phyloP scores from a whole-genome alignment of 2,113 vertebrate species.

The Alethe diademata region DNA sequence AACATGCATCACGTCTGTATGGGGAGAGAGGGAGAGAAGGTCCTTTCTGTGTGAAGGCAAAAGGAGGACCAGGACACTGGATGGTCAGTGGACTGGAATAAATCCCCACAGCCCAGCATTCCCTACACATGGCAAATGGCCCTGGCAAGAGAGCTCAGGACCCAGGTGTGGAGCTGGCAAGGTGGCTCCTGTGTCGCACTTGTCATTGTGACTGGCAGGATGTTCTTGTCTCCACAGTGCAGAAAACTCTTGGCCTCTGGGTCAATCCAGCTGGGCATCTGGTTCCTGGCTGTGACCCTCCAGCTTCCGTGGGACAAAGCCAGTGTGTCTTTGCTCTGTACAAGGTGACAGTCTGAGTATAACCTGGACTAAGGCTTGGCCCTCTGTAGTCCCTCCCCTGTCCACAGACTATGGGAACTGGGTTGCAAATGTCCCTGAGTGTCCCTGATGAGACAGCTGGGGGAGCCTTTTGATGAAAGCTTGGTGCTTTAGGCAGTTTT shows the following conservation, averaged over 20 bases:
- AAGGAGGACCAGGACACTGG: background rate
- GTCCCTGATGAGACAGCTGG: background rate
- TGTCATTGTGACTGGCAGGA: background rate
- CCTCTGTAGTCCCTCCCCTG: background rate
- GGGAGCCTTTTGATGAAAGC: background rate
- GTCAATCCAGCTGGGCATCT: background rate
- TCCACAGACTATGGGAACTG: background rate
- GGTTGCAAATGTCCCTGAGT: conserved; percentile 13
- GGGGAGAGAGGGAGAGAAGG: background rate
- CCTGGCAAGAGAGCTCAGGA: background rate
- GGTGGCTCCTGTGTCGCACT: background rate
- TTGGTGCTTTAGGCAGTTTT: background rate
- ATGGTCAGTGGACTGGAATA: background rate
- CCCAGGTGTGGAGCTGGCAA: background rate
- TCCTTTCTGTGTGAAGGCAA: background rate
- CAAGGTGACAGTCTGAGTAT: background rate
- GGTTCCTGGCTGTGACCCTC: background rate
- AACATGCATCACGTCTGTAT: background rate
- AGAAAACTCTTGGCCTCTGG: background rate
- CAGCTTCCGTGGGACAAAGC: background rate
- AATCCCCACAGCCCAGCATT: background rate
- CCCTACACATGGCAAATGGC: background rate
- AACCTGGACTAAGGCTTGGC: background rate
- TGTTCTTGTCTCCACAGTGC: background rate
- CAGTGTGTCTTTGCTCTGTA: background rate